Evolutionary conservation across 1,140 invertebrate species (phyloP), one percentile per base, ranked within the genome.

Genomic region (Drosophila sproati): DNA sequence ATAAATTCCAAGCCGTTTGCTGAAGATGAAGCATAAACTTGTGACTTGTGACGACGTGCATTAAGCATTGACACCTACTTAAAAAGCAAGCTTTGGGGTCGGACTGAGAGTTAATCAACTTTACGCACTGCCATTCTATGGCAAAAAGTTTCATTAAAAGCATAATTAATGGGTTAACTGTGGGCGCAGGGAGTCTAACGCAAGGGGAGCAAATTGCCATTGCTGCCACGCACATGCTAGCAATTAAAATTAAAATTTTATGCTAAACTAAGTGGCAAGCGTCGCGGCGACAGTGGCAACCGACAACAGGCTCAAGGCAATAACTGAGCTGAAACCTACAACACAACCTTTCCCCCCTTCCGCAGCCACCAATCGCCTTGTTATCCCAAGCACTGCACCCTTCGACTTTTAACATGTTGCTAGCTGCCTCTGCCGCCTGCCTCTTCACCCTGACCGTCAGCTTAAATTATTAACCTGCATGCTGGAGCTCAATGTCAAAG

Each of bases 211-310:
- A 29, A 43, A 57, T 41, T 70, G 82, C 59, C 52, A 60, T 51
- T 78, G 32, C 79, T 88, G 82, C 83, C 80, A 89, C 85, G 83
- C 83, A 88, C 85, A 88, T 88, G 85, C 77, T 89, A 66, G 85
- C 85, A 88, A 88, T 88, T 89, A 88, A 89, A 88, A 88, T 88
- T 88, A 88, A 88, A 88, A 88, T 88, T 88, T 81, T 88, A 88
- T 88, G 85, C 80, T 89, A 89, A 89, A 89, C 85, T 89, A 89
- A 88, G 85, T 89, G 78, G 80, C 80, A 83, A 89, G 74, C 64
- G 50, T 75, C 72, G 78, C 66, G 80, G 73, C 63, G 64, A 60
- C 43, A 60, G 20, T n/a, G 34, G 41, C 12, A 41, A 54, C 12
- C 39, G 60, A 41, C 78, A 61, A 73, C 55, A 62, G 54, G 39